Percentiles rank a stretch among this genome's conserved stretches.
These are phyloP conservation scores for Drosophila imparisetae DNA, from an alignment of 2,888 invertebrate genomes.

Conservation along the genomic window DNA sequence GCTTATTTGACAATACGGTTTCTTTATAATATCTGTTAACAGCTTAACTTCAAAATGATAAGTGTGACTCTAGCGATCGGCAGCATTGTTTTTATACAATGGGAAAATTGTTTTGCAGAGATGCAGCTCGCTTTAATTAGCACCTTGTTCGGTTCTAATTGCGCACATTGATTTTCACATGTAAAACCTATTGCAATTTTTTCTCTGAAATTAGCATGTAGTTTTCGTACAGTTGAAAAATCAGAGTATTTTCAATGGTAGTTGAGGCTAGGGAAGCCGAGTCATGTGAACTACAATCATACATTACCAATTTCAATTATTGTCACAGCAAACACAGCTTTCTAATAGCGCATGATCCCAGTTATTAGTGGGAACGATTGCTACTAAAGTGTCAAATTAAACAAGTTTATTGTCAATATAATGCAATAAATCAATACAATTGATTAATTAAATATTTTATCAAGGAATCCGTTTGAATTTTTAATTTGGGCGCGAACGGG, in stretches of 20 bases:
- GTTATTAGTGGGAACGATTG: background rate
- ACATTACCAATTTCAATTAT: slow-evolving; percentile 20
- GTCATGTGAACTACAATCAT: slow-evolving; percentile 61
- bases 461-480: background rate
- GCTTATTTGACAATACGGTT: background rate
- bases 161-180: slow-evolving; percentile 58
- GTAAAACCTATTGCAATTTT: slow-evolving; percentile 26
- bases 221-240: slow-evolving; percentile 29
- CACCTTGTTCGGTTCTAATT: slow-evolving; percentile 65
- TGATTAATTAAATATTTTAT: background rate
- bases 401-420: slow-evolving; percentile 1
- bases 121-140: slow-evolving; percentile 45
- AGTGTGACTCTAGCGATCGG: slow-evolving; percentile 42
- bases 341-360: slow-evolving; percentile 68
- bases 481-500: background rate
- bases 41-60: slow-evolving; percentile 26
- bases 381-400: slow-evolving; percentile 25
- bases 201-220: slow-evolving; percentile 55
- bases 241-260: slow-evolving; percentile 45
- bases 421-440: background rate
- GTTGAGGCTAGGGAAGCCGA: slow-evolving; percentile 25
- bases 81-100: slow-evolving; percentile 62
- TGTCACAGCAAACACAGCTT: slow-evolving; percentile 41
- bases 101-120: slow-evolving; percentile 29
- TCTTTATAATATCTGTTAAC: slow-evolving; percentile 14